A percentile compares a stretch with the other conserved stretches of the same genome.
Evolutionary conservation across 37 sponge, comb jelly and placozoan species (phyloP).

Genomic region (Axinella damicornis): DNA sequence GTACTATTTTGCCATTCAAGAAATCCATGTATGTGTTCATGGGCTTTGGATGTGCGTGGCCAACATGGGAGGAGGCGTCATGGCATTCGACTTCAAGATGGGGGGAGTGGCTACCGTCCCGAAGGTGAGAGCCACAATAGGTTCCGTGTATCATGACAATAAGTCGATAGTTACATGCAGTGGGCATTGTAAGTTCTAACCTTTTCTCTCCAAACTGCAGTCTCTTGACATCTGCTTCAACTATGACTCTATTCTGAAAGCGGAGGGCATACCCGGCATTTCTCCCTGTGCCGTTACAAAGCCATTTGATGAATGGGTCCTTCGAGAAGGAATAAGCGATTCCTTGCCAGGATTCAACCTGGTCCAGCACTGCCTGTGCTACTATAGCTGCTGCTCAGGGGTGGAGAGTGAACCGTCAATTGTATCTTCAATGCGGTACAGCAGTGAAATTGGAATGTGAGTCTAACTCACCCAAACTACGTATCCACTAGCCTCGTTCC

Average conservation of each 20-base stretch:
- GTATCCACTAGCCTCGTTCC: background rate
- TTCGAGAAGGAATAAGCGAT: background rate
- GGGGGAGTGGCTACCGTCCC: background rate
- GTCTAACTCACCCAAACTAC: background rate
- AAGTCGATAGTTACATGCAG: background rate
- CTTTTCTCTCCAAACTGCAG: background rate
- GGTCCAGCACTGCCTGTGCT: slow-evolving; percentile 39
- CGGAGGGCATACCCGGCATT: background rate
- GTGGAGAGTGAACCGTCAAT: background rate
- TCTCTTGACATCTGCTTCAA: slow-evolving; percentile 42
- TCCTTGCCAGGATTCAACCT: slow-evolving; percentile 41
- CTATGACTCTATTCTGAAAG: slow-evolving; percentile 16
- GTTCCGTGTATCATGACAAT: too few species aligned
- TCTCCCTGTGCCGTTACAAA: background rate
- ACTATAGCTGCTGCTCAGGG: slow-evolving; percentile 10
- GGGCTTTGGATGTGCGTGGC: slow-evolving; percentile 50
- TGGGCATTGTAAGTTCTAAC: background rate
- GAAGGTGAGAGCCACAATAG: too few species aligned
- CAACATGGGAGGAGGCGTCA: slow-evolving; percentile 47
- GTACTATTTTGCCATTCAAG: slow-evolving; percentile 17
- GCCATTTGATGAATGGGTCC: slow-evolving; percentile 1
- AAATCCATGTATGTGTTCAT: slow-evolving; percentile 18
- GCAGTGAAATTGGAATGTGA: slow-evolving; percentile 42
- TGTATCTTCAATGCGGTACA: slow-evolving; percentile 36
- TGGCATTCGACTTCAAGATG: slow-evolving; percentile 57